Evolutionary conservation across 2,113 vertebrate species (phyloP).

Genomic region (Peromyscus californicus): DNA sequence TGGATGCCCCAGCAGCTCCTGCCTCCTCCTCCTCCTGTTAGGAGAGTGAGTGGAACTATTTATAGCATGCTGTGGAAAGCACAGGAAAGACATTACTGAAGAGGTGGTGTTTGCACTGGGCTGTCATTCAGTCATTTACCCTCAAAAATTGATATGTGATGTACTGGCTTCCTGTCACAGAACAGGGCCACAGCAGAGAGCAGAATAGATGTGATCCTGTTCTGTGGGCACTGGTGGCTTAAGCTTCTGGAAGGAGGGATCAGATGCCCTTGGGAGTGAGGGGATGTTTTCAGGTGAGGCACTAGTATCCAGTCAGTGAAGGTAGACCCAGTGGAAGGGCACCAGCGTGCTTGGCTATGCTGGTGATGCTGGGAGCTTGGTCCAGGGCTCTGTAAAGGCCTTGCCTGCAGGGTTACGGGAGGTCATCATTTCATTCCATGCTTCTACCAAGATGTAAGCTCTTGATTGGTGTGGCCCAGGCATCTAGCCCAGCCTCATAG

Average conservation of each 20-base stretch:
- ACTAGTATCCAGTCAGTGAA: too few species aligned
- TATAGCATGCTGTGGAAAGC: not conserved
- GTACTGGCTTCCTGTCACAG: not conserved
- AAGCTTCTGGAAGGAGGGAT: not conserved
- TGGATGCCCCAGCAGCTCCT: not conserved
- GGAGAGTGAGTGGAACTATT: not conserved
- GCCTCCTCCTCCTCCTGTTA: not conserved
- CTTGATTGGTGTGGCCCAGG: not conserved
- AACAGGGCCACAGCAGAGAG: not conserved
- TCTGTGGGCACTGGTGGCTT: not conserved
- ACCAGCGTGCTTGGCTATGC: fast-evolving
- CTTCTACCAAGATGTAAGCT: not conserved
- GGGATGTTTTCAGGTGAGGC: not conserved
- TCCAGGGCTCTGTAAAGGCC: not conserved
- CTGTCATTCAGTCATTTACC: not conserved
- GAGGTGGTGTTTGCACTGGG: not conserved
- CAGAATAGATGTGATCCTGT: not conserved
- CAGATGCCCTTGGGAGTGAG: not conserved
- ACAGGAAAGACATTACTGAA: not conserved
- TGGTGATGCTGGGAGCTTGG: not conserved
- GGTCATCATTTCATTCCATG: not conserved
- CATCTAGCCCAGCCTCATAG: not conserved
- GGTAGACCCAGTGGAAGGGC: not conserved
- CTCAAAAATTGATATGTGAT: not conserved
- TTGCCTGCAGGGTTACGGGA: not conserved